These are phyloP conservation scores for Eupithecia abbreviata DNA, from an alignment of 2,888 invertebrate species.

Conservation along the genomic window DNA sequence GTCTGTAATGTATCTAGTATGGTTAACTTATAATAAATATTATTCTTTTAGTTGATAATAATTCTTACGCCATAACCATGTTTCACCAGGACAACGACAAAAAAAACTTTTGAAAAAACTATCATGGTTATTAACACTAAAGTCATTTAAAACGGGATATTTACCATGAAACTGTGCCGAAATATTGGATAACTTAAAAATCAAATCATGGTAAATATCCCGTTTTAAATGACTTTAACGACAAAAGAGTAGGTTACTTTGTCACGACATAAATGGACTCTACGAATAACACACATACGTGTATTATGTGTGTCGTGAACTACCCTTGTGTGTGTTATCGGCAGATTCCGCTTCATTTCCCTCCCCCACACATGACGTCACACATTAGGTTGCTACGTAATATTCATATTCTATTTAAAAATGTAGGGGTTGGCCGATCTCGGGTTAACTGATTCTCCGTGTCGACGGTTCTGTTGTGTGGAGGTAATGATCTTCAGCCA, in stretches of 20 bases:
- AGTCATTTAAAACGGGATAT: too few relatives aligned
- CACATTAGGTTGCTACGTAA: constrained; percentile 53
- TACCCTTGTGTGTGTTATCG: constrained; percentile 78
- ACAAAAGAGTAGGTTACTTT: not conserved
- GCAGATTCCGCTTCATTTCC: constrained; percentile 83
- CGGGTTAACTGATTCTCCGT: constrained; percentile 32
- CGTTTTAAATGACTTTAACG: not conserved
- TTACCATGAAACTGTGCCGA: too few relatives aligned
- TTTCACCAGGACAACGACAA: not conserved
- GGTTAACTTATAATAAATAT: too few relatives aligned
- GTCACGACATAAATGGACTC: constrained; percentile 9
- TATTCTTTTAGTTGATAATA: too few relatives aligned
- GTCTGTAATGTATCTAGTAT: too few relatives aligned
- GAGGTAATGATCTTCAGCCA: constrained; percentile 14
- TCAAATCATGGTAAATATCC: too few relatives aligned
- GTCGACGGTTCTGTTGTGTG: constrained; percentile 23
- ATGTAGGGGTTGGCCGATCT: constrained; percentile 31
- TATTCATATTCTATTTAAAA: constrained; percentile 37
- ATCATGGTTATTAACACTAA: too few relatives aligned
- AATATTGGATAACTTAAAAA: too few relatives aligned
- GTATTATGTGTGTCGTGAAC: constrained; percentile 40
- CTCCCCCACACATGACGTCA: constrained; percentile 77
- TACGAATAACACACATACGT: not conserved
- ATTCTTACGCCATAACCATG: not conserved
- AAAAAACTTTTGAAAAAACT: not conserved